A percentile compares a stretch with the other conserved stretches of the same genome.
These are phyloP conservation scores for Takifugu flavidus DNA, from an alignment of 2,113 vertebrate species.

Conservation along the genomic window DNA sequence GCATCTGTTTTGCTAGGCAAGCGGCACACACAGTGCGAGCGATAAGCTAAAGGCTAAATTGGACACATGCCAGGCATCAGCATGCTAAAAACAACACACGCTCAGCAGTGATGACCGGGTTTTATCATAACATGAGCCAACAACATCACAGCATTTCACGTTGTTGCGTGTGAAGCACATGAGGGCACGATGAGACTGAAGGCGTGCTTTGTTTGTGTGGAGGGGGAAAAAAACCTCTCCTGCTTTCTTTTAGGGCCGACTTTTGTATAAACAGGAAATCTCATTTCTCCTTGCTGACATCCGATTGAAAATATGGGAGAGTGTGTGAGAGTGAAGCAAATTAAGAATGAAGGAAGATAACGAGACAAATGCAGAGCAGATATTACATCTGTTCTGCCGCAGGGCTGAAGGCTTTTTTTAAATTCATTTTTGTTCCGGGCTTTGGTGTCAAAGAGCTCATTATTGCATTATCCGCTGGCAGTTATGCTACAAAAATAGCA, in stretches of 20 bases:
- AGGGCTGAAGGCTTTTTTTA: slow-evolving; percentile 30
- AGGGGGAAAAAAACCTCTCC: slow-evolving; percentile 2
- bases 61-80: too few species aligned
- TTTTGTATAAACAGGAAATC: slow-evolving; percentile 48
- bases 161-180: not conserved
- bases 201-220: slow-evolving; percentile 21
- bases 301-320: slow-evolving; percentile 19
- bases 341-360: slow-evolving; percentile 17
- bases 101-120: slow-evolving; percentile 4
- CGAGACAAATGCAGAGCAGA: slow-evolving; percentile 41
- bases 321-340: slow-evolving; percentile 32
- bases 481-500: not conserved
- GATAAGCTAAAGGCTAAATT: slow-evolving; percentile 35
- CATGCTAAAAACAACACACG: slow-evolving; percentile 7
- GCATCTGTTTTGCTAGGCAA: slow-evolving; percentile 55
- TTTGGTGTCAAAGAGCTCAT: slow-evolving; percentile 21
- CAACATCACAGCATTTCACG: not conserved
- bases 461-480: slow-evolving; percentile 5
- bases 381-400: slow-evolving; percentile 37
- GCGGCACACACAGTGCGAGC: not conserved
- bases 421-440: slow-evolving; percentile 6
- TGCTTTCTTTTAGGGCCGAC: slow-evolving; percentile 35
- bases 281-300: slow-evolving; percentile 37
- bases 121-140: slow-evolving; percentile 6
- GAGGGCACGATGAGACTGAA: slow-evolving; percentile 6